Percentiles rank a stretch among this genome's conserved stretches.
Conservation (phyloP, 2,888 invertebrate genomes). For the Callyntrura sp. region DNA sequence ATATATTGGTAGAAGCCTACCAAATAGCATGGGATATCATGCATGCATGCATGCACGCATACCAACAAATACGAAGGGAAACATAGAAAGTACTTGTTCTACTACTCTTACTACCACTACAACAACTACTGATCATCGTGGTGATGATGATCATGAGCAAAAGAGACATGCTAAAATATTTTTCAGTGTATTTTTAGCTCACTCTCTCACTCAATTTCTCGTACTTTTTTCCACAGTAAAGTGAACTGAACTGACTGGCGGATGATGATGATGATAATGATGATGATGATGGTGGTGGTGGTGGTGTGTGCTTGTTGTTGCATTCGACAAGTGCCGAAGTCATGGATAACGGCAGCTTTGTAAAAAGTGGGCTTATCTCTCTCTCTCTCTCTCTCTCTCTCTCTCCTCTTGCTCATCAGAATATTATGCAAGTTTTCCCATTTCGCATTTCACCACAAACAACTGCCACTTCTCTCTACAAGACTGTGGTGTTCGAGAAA, state of each 20-base stretch:
- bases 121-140: conserved; percentile 18
- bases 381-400: not conserved
- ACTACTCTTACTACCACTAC: conserved; percentile 21
- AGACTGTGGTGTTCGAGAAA: not conserved
- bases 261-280: conserved; percentile 22
- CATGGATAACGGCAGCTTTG: conserved; percentile 76
- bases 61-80: conserved; percentile 53
- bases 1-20: conserved; percentile 36
- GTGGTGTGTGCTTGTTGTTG: conserved; percentile 47
- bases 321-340: conserved; percentile 80
- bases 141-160: conserved; percentile 54
- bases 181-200: conserved; percentile 78
- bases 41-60: conserved; percentile 61
- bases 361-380: conserved; percentile 70
- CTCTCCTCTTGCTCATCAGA: not conserved
- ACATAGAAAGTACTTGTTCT: conserved; percentile 44
- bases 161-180: conserved; percentile 71
- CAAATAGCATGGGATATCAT: conserved; percentile 53
- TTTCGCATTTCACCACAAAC: conserved; percentile 39
- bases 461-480: not conserved
- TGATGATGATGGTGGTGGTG: conserved; percentile 32
- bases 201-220: conserved; percentile 52
- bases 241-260: conserved; percentile 33
- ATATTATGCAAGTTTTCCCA: conserved; percentile 42
- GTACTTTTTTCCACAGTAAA: conserved; percentile 43